Evolutionary conservation across 2,797 vertebrate genomes (phyloP).

Genomic region (Cygnus olor): DNA sequence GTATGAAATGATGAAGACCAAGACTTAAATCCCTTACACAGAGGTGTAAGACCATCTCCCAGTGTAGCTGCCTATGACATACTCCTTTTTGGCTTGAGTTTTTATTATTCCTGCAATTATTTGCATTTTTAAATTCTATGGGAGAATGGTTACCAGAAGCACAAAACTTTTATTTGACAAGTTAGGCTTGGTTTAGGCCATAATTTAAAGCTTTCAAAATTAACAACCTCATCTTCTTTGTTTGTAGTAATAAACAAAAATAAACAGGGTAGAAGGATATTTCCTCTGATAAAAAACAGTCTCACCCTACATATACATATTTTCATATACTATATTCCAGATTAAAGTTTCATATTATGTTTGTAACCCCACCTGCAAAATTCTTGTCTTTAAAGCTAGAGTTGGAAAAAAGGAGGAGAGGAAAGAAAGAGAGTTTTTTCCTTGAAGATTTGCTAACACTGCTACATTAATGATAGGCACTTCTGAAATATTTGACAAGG

Average conservation of each 20-base stretch:
- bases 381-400: neutral
- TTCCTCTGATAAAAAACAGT: slow-evolving; percentile 22
- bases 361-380: slow-evolving; percentile 1
- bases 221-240: slow-evolving; percentile 22
- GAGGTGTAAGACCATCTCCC: neutral
- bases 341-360: slow-evolving; percentile 5
- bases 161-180: neutral
- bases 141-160: neutral
- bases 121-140: neutral
- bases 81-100: neutral
- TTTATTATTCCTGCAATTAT: neutral
- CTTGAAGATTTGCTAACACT: neutral
- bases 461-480: neutral
- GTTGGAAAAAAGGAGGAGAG: neutral
- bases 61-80: neutral
- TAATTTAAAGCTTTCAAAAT: slow-evolving; percentile 14
- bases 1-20: neutral
- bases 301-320: neutral
- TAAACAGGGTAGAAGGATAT: neutral
- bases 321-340: neutral
- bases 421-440: neutral
- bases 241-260: neutral
- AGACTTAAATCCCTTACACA: neutral
- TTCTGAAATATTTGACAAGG: neutral
- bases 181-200: neutral